These are phyloP conservation scores for Nylanderia fulva DNA, from an alignment of 1,140 invertebrate species.

Conservation along the genomic window DNA sequence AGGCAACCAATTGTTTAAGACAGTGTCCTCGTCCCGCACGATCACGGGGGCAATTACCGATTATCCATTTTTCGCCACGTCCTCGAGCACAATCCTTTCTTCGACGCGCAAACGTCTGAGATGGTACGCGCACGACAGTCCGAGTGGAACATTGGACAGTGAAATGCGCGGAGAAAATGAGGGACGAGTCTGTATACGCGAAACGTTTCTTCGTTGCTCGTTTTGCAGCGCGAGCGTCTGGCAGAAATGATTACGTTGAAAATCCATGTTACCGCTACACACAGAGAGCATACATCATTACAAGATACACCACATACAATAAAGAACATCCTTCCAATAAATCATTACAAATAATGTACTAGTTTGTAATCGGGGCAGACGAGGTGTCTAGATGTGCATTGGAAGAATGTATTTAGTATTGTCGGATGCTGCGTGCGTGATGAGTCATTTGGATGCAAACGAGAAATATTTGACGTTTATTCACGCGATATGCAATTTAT, in stretches of 20 bases:
- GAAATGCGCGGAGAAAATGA: slow-evolving; percentile 48
- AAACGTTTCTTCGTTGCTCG: slow-evolving; percentile 23
- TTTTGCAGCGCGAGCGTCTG: slow-evolving; percentile 28
- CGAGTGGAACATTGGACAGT: slow-evolving; percentile 26
- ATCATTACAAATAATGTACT: slow-evolving; percentile 24
- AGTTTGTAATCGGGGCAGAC: not conserved
- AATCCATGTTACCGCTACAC: slow-evolving; percentile 19
- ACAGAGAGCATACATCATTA: not conserved
- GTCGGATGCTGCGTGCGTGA: not conserved
- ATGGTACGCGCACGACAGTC: slow-evolving; percentile 13
- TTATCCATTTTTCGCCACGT: slow-evolving; percentile 64
- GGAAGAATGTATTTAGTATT: slow-evolving; percentile 1
- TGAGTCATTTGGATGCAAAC: not conserved
- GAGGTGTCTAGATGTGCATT: not conserved
- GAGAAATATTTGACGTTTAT: not conserved
- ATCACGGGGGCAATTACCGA: slow-evolving; percentile 65
- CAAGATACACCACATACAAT: slow-evolving; percentile 6
- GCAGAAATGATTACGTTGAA: slow-evolving; percentile 34
- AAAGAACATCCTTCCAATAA: not conserved
- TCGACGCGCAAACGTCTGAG: slow-evolving; percentile 30
- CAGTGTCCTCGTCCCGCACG: slow-evolving; percentile 64
- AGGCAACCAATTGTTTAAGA: not conserved
- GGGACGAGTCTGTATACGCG: slow-evolving; percentile 5
- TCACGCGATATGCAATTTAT: not conserved
- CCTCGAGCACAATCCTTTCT: slow-evolving; percentile 50